A percentile compares a stretch with the other conserved stretches of the same genome.
These are phyloP conservation scores for Diplodus sargus DNA, from an alignment of 2,797 vertebrate genomes.

Conservation along the genomic window DNA sequence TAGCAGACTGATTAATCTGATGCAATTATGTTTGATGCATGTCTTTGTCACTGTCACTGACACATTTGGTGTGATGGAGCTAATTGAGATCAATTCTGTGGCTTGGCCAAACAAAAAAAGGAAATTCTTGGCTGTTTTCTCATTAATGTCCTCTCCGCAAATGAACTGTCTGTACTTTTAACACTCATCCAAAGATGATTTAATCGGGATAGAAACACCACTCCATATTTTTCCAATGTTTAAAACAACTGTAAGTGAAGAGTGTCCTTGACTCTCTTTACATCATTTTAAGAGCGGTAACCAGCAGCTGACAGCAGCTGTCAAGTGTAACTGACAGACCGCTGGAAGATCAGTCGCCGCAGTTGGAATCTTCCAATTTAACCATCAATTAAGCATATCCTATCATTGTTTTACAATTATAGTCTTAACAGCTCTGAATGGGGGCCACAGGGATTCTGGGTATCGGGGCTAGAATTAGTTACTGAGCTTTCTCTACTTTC, in stretches of 20 bases:
- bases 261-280: background rate
- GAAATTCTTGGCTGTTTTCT: conserved; percentile 29
- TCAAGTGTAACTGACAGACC: background rate
- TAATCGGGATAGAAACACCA: background rate
- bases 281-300: background rate
- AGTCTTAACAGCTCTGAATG: background rate
- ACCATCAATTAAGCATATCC: background rate
- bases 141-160: conserved; percentile 25
- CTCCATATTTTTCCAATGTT: conserved; percentile 4
- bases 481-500: background rate
- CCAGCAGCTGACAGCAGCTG: background rate
- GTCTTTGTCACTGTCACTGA: conserved; percentile 25
- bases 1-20: conserved; percentile 47
- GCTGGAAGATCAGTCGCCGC: background rate
- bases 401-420: background rate
- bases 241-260: background rate
- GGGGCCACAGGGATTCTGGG: background rate
- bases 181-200: conserved; percentile 29
- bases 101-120: conserved; percentile 33
- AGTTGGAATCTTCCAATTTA: background rate
- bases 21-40: conserved; percentile 41
- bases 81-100: conserved; percentile 32
- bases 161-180: conserved; percentile 31
- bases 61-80: conserved; percentile 29
- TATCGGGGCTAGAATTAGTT: background rate